phyloP scores from a whole-genome alignment of 2,888 invertebrate genomes.

The Ochropleura plecta region DNA sequence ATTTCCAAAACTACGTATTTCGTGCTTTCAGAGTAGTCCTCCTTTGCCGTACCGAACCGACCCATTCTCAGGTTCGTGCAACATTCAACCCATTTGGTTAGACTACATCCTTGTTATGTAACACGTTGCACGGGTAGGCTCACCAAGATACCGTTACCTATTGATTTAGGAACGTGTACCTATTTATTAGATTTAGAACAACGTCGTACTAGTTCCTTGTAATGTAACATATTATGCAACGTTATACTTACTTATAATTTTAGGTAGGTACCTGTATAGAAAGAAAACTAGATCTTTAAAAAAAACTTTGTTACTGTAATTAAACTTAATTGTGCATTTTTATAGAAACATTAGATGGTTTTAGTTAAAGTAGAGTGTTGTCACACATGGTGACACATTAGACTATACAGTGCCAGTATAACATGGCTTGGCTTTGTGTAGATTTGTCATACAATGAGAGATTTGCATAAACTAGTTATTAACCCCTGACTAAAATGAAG shows the following conservation, averaged over 20 bases:
- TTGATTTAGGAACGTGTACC: background rate
- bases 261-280: conserved; percentile 26
- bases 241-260: conserved; percentile 24
- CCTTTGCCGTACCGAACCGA: background rate
- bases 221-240: conserved; percentile 15
- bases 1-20: too few species aligned
- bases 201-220: background rate
- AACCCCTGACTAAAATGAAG: too few species aligned
- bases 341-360: background rate
- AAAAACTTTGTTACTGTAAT: conserved; percentile 1
- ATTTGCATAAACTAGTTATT: too few species aligned
- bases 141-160: background rate
- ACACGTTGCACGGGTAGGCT: conserved; percentile 6
- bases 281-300: conserved; percentile 36
- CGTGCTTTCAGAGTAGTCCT: too few species aligned
- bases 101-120: background rate
- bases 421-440: too few species aligned
- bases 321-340: background rate
- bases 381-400: background rate
- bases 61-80: conserved; percentile 9
- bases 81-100: conserved; percentile 16
- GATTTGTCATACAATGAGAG: too few species aligned
- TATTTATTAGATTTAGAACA: background rate
- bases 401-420: too few species aligned
- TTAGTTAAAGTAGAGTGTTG: background rate